Percentiles rank a stretch among this genome's conserved stretches.
phyloP scores from a whole-genome alignment of 2,113 vertebrate species.

The Antidorcas marsupialis region DNA sequence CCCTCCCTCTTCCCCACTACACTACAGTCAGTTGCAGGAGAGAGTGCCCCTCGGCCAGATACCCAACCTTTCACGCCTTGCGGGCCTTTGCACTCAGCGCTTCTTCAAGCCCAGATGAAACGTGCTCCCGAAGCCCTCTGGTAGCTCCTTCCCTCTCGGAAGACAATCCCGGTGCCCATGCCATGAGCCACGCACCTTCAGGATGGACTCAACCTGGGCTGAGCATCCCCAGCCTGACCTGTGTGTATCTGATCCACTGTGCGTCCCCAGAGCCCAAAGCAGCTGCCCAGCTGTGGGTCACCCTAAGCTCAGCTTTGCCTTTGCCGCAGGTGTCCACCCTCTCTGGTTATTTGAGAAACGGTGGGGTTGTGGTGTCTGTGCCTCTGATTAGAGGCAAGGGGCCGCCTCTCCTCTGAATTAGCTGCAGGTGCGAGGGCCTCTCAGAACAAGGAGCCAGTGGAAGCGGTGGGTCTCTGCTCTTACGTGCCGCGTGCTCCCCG shows the following conservation, averaged over 20 bases:
- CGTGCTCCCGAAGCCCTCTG: not conserved
- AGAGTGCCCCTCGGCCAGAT: accelerated
- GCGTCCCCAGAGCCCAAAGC: not conserved
- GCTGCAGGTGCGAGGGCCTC: not conserved
- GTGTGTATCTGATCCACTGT: not conserved
- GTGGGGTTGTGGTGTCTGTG: not conserved
- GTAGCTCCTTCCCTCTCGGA: not conserved
- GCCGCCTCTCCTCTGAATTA: not conserved
- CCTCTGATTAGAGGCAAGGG: not conserved
- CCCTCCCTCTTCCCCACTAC: not conserved
- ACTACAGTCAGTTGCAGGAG: accelerated
- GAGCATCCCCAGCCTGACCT: not conserved
- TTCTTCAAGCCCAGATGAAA: not conserved
- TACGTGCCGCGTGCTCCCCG: accelerated
- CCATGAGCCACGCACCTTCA: not conserved
- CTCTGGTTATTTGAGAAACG: not conserved
- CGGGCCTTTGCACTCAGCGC: accelerated
- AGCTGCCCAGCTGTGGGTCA: not conserved
- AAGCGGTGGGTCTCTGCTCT: not conserved
- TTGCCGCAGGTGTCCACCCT: not conserved
- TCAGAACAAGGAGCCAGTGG: accelerated
- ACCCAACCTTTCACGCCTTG: not conserved
- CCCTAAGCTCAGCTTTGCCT: not conserved
- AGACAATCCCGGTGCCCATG: not conserved
- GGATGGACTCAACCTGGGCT: not conserved